These are phyloP conservation scores for Syndactyla subalaris DNA, from an alignment of 2,797 vertebrate genomes.

Conservation along the genomic window DNA sequence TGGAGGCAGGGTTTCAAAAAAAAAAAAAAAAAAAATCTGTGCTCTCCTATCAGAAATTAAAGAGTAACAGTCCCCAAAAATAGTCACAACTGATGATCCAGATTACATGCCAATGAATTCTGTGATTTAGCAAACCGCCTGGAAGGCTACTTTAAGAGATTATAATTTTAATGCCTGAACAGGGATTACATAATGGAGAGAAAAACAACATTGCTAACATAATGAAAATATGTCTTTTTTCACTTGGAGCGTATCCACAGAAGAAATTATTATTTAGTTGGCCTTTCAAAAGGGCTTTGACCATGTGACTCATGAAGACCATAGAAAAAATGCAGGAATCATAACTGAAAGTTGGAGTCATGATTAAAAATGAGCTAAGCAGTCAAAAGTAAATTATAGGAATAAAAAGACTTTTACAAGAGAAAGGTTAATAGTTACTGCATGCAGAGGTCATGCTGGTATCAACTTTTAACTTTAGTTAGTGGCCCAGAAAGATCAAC, in stretches of 20 bases:
- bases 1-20: neutral
- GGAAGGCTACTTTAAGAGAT: constrained; percentile 36
- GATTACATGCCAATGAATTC: constrained; percentile 3
- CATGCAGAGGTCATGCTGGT: neutral
- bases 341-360: neutral
- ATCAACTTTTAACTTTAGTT: neutral
- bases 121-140: neutral
- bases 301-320: neutral
- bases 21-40: neutral
- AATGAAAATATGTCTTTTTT: neutral
- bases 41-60: neutral
- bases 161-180: neutral
- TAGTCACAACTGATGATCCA: neutral
- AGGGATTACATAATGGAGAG: constrained; percentile 2
- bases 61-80: neutral
- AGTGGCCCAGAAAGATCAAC: neutral
- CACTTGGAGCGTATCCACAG: neutral
- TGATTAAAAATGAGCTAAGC: neutral
- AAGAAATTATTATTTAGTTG: constrained; percentile 16
- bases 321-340: constrained; percentile 1
- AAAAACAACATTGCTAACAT: neutral
- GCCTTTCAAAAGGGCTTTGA: constrained; percentile 10
- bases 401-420: neutral
- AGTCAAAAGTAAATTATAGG: neutral
- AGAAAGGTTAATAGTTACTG: neutral